phyloP scores from a whole-genome alignment of 2,113 vertebrate species.

The Nycticryphes semicollaris region DNA sequence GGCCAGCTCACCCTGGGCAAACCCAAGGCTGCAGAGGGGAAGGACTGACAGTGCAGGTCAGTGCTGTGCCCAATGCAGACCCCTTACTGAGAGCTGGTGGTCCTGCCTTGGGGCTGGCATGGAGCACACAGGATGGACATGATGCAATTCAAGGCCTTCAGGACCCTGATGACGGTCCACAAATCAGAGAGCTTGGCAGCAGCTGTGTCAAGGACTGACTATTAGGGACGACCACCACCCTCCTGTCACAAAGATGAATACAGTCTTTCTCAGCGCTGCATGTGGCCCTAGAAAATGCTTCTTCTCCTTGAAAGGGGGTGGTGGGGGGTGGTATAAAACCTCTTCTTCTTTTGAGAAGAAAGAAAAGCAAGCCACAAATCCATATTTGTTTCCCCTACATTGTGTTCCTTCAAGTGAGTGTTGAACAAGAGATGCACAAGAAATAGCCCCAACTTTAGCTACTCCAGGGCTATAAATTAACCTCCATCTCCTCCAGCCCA shows the following conservation, averaged over 20 bases:
- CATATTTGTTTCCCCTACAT: neutral
- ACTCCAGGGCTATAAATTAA: neutral
- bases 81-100: neutral
- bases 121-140: no score
- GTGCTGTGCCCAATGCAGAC: neutral
- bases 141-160: no score
- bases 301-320: neutral
- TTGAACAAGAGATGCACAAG: neutral
- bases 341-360: neutral
- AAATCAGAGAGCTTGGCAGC: no score
- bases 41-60: neutral
- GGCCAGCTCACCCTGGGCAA: no score
- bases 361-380: neutral
- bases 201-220: no score
- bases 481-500: neutral
- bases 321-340: neutral
- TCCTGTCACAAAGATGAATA: no score
- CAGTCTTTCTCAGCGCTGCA: neutral
- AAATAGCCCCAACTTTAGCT: neutral
- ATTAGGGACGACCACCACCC: no score
- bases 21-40: neutral
- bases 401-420: neutral
- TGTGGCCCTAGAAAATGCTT: neutral
- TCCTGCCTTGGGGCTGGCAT: neutral
- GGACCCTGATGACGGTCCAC: no score